These are phyloP conservation scores for Masnerella sp. DNA, from an alignment of 2,888 invertebrate genomes.

Conservation along the genomic window DNA sequence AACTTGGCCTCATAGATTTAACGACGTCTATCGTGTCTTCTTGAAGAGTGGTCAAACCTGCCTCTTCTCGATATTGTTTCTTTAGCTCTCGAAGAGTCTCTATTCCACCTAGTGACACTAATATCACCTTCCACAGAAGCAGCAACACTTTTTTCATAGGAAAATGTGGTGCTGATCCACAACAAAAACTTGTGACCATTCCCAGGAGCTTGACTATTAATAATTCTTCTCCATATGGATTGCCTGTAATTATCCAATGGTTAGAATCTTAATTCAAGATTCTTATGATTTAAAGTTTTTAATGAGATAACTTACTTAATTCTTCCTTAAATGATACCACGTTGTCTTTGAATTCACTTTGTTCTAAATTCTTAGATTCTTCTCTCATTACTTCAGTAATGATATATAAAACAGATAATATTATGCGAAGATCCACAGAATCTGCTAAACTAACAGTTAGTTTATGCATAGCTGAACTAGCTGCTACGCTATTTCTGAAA, in stretches of 20 bases:
- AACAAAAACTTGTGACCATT: constrained; percentile 98
- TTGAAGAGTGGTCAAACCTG: constrained; percentile 86
- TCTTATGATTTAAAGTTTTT: not conserved
- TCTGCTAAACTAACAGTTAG: constrained; percentile 91
- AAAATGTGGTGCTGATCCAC: constrained; percentile 96
- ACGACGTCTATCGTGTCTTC: constrained; percentile 98
- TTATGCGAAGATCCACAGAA: constrained; percentile 93
- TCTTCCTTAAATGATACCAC: constrained; percentile 82
- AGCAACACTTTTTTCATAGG: constrained; percentile 99
- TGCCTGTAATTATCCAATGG: constrained; percentile 56
- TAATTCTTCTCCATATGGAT: constrained; percentile 85
- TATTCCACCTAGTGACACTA: constrained; percentile 95
- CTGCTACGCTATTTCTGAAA: constrained; percentile 82
- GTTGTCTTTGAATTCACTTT: constrained; percentile 79
- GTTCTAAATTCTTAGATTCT: constrained; percentile 78
- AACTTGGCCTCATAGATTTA: constrained; percentile 94
- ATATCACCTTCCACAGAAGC: constrained; percentile 95
- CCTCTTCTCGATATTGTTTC: constrained; percentile 82
- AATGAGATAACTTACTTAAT: constrained; percentile 76
- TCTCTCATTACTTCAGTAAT: constrained; percentile 96
- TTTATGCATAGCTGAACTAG: constrained; percentile 85
- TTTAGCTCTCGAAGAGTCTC: constrained; percentile 89
- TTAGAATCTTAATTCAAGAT: not conserved
- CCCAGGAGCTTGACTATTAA: constrained; percentile 92
- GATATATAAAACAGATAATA: constrained; percentile 95